Base-by-base conservation (phyloP, 2,888 invertebrate species). In the Magallana nippona region DNA sequence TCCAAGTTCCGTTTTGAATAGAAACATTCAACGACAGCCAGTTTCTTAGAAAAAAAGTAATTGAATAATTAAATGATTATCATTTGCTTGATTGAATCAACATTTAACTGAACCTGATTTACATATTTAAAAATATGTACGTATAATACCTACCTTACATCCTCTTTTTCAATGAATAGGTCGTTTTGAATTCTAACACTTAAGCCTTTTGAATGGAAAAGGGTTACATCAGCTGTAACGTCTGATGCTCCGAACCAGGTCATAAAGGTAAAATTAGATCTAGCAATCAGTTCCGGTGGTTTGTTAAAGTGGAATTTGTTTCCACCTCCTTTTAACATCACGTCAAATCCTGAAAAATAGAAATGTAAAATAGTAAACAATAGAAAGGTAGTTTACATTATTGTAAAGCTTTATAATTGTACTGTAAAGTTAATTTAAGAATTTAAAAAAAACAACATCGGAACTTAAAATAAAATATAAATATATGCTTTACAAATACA, bases 1-100 rank as follows among this genome's bases (percentile, higher is more conserved):
- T 44, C 82, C 82, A 82, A 22, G 32, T 77, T 17, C 77, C 44
- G 11, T 55, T 78, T 17, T 78, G 58, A 32, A 78, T 55, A 15
- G 22, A 32, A 13, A 82, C 55, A 44, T 22, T 55, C n/a, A 55
- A 60, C 22, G 78, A 58, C 57, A 32, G 10, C 19, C 32, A 27
- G 19, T 82, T 58, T 19, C 78, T 60, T 56, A 57, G 32, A 57
- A n/a, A 62, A 81, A 32, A 2, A 81, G 27, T 27, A 44, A n/a
- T n/a, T n/a, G n/a, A 44, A 44, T 44, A 44, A 44, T 44, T 44
- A 44, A 44, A 44, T 44, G 44, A 5, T 5, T 44, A 44, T 44
- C 5, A 3, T 44, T 44, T 5, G 44, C 44, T 44, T 44, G 44
- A 44, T 44, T 44, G 44, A 44, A 44, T 44, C 44, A 44, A 44